These are phyloP conservation scores for zebrafish (Danio rerio) DNA, from an alignment of 2,113 vertebrate genomes.

Conservation along the genomic window DNA sequence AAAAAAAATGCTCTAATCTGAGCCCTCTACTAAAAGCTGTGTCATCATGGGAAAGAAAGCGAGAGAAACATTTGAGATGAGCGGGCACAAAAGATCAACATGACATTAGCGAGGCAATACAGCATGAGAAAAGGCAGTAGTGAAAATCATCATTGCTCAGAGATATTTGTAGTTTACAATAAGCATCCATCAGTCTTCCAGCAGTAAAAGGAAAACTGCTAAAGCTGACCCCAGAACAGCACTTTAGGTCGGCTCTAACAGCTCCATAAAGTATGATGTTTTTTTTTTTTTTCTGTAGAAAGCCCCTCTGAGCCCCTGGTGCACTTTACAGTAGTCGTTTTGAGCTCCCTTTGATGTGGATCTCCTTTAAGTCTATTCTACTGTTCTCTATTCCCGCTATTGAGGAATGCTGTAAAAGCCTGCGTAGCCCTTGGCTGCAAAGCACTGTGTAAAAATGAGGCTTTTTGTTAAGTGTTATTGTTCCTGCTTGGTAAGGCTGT, in stretches of 20 bases:
- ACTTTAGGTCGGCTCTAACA: slow-evolving; percentile 6
- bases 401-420: slow-evolving; percentile 41
- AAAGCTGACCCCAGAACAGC: slow-evolving; percentile 31
- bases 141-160: not conserved
- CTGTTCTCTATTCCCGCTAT: slow-evolving; percentile 44
- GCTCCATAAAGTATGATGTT: slow-evolving; percentile 25
- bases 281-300: slow-evolving; percentile 21
- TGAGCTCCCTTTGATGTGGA: slow-evolving; percentile 47
- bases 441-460: not conserved
- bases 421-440: slow-evolving; percentile 42
- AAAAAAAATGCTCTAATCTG: slow-evolving; percentile 30
- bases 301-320: slow-evolving; percentile 18
- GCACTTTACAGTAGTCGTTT: slow-evolving; percentile 48
- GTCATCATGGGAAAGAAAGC: not conserved
- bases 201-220: slow-evolving; percentile 18
- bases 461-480: slow-evolving; percentile 16
- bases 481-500: slow-evolving; percentile 6
- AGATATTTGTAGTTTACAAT: slow-evolving; percentile 9
- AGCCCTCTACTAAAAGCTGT: not conserved
- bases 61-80: slow-evolving; percentile 16
- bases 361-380: slow-evolving; percentile 19
- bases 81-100: slow-evolving; percentile 3
- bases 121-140: not conserved
- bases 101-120: slow-evolving; percentile 10
- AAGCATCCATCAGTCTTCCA: not conserved